Evolutionary conservation across 1,140 invertebrate genomes (phyloP).

Genomic region (Calliphora vicina): DNA sequence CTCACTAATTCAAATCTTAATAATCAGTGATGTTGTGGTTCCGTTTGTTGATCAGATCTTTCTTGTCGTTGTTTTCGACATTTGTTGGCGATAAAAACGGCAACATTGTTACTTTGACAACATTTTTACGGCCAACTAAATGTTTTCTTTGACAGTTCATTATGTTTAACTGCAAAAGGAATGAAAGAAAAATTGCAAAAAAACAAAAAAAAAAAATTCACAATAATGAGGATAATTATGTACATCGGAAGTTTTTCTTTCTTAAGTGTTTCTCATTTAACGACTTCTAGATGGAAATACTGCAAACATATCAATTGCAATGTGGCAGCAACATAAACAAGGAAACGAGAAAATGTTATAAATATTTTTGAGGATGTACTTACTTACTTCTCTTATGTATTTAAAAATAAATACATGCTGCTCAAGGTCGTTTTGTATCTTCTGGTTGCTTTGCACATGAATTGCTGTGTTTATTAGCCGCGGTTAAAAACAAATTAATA

Average conservation of each 20-base stretch:
- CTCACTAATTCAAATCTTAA: slow-evolving; percentile 3
- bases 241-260: not conserved
- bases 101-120: slow-evolving; percentile 31
- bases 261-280: not conserved
- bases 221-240: not conserved
- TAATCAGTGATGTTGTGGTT: not conserved
- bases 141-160: slow-evolving; percentile 36
- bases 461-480: not conserved
- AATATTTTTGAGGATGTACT: not conserved
- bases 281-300: not conserved
- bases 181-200: not conserved
- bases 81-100: slow-evolving; percentile 2
- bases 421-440: not conserved
- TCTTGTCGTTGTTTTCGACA: not conserved
- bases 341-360: not conserved
- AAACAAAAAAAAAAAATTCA: too few relatives aligned
- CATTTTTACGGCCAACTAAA: slow-evolving; percentile 27
- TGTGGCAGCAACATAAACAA: not conserved
- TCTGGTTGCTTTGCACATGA: not conserved
- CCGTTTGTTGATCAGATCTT: not conserved
- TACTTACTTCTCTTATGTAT: too few relatives aligned
- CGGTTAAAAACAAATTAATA: not conserved
- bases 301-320: not conserved
- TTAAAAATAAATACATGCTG: not conserved
- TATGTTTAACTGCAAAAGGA: not conserved